Evolutionary conservation across 2,797 vertebrate species (phyloP).

Genomic region (Fistularia commersonii): DNA sequence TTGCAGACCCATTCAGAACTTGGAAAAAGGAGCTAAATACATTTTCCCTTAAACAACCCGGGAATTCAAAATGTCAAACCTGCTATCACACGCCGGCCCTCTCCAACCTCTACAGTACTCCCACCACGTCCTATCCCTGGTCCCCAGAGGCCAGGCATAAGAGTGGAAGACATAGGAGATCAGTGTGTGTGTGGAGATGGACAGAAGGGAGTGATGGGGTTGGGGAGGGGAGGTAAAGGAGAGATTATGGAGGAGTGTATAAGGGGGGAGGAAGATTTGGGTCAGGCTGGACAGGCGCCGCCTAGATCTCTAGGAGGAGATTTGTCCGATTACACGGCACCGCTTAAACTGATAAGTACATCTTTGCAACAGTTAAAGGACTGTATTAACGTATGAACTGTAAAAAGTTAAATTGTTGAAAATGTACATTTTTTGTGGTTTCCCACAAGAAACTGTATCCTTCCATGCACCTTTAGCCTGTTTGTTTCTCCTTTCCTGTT

Average conservation of each 20-base stretch:
- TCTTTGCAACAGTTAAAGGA: neutral
- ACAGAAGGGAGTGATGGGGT: conserved; percentile 19
- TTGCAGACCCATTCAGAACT: neutral
- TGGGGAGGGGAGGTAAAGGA: conserved; percentile 12
- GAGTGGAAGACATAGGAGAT: neutral
- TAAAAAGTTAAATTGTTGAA: too few species aligned
- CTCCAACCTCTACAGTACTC: neutral
- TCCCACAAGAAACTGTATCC: too few species aligned
- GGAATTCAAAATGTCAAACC: conserved; percentile 7
- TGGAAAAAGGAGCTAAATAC: conserved; percentile 5
- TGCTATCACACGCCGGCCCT: neutral
- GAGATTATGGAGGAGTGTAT: too few species aligned
- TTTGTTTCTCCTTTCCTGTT: too few species aligned
- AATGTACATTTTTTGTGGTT: too few species aligned
- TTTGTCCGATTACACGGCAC: conserved; percentile 52
- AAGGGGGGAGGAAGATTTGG: conserved; percentile 57
- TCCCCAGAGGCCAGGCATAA: neutral
- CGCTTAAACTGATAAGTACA: too few species aligned
- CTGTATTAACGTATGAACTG: neutral
- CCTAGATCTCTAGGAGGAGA: conserved; percentile 50
- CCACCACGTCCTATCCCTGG: neutral
- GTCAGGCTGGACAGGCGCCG: conserved; percentile 60
- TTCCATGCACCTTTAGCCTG: too few species aligned
- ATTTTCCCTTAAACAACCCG: neutral
- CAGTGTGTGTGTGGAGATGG: conserved; percentile 10